Conservation (phyloP, 2,113 vertebrate species). For the Catharus fuscescens region DNA sequence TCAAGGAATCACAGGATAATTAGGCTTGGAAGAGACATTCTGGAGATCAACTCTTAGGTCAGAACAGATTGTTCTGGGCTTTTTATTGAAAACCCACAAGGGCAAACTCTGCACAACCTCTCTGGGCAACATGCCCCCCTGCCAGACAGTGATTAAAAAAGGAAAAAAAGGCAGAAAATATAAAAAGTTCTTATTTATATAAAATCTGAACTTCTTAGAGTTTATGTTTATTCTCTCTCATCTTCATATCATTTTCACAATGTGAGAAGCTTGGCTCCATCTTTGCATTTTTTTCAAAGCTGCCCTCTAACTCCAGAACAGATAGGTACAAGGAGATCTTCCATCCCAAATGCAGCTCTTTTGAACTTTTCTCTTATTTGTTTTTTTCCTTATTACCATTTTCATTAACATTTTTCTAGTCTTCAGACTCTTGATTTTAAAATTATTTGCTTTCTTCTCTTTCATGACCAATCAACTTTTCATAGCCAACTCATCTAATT, state of each 20-base stretch:
- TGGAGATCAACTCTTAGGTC: not conserved
- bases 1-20: not conserved
- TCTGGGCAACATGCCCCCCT: not conserved
- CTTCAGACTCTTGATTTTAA: not conserved
- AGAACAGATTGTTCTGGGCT: not conserved
- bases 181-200: not conserved
- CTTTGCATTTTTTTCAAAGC: not conserved
- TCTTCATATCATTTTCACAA: not conserved
- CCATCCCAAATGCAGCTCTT: not conserved
- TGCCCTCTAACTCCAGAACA: fast-evolving
- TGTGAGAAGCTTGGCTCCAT: not conserved
- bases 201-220: not conserved
- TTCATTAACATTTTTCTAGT: not conserved
- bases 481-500: not conserved
- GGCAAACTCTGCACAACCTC: not conserved
- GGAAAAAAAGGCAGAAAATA: not conserved
- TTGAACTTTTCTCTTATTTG: not conserved
- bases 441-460: not conserved
- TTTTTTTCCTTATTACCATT: not conserved
- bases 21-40: not conserved
- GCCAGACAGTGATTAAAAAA: not conserved
- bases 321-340: not conserved
- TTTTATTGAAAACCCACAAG: not conserved
- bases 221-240: not conserved
- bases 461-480: not conserved